Evolutionary conservation across 2,113 vertebrate species (phyloP).

Genomic region (Tyto alba): DNA sequence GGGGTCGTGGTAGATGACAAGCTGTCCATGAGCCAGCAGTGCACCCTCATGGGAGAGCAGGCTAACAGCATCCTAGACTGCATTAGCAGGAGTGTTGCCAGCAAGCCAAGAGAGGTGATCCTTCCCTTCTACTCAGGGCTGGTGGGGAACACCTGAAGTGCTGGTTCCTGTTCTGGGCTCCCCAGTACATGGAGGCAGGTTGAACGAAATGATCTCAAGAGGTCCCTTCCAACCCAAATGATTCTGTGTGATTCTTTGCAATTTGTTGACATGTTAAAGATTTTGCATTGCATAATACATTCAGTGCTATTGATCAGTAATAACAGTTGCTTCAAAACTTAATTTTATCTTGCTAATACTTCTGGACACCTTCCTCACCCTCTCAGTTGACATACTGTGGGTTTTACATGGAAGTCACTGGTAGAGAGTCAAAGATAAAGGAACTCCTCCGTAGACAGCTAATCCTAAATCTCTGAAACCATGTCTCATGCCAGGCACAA

Average conservation of each 20-base stretch:
- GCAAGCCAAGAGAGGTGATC: fast-evolving
- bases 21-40: not conserved
- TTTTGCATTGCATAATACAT: not conserved
- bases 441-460: not conserved
- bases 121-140: not conserved
- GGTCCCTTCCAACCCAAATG: not conserved
- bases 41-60: not conserved
- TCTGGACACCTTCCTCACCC: not conserved
- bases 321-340: not conserved
- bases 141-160: not conserved
- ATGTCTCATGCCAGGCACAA: not conserved
- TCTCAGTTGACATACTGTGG: not conserved
- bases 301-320: not conserved
- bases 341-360: not conserved
- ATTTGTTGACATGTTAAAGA: not conserved
- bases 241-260: not conserved
- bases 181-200: too few species aligned
- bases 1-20: not conserved
- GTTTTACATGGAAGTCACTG: not conserved
- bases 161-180: not conserved
- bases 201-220: not conserved
- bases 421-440: not conserved
- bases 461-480: not conserved
- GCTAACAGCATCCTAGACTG: not conserved
- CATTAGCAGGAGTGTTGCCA: not conserved